Evolutionary conservation across 2,113 vertebrate species (phyloP).

Genomic region (Pitta sordida): DNA sequence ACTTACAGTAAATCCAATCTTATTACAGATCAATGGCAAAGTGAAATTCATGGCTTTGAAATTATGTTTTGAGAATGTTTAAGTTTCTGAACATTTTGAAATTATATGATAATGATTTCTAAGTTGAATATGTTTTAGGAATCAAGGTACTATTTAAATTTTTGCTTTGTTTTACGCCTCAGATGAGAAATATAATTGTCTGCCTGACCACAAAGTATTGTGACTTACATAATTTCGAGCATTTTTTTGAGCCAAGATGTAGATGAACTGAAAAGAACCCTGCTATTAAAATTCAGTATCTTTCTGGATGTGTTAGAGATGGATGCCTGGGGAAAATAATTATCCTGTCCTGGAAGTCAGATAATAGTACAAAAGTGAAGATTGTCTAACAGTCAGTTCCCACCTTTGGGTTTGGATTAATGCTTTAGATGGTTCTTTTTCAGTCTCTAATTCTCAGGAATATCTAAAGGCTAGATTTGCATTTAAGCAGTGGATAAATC

Average conservation of each 20-base stretch:
- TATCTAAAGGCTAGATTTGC: neutral
- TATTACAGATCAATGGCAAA: neutral
- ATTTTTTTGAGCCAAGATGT: neutral
- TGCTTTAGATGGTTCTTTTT: neutral
- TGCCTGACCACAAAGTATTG: neutral
- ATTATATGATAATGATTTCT: neutral
- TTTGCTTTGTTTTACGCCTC: neutral
- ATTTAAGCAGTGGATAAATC: fast-evolving
- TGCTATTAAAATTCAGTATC: neutral
- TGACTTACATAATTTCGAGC: neutral
- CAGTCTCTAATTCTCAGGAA: neutral
- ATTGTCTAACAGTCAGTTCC: neutral
- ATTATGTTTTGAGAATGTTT: neutral
- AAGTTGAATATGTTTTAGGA: neutral
- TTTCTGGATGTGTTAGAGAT: neutral
- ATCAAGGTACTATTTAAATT: neutral
- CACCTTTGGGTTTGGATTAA: neutral
- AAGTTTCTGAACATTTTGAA: neutral
- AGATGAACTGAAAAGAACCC: neutral
- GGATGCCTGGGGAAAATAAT: neutral
- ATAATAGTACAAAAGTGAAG: neutral
- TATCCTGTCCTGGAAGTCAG: neutral
- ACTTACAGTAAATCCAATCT: neutral
- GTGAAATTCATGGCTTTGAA: neutral
- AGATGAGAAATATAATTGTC: neutral